These are phyloP conservation scores for Umimayanthus chanpuru DNA, from an alignment of 92 coral and sea anemone genomes.

Conservation along the genomic window DNA sequence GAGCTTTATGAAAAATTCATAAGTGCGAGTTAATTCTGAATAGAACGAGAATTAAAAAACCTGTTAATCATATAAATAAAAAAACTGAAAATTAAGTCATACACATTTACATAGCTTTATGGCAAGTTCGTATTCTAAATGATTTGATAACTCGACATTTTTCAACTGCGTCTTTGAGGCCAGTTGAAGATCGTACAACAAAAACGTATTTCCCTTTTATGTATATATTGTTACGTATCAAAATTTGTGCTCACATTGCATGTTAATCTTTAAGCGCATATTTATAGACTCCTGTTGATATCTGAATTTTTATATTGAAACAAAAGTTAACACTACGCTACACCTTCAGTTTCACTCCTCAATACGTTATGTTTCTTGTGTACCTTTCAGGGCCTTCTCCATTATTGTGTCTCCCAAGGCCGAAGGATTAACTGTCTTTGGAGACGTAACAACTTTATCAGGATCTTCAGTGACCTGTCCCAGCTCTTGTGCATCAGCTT, in stretches of 20 bases:
- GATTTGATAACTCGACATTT: background rate
- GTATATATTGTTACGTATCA: no score
- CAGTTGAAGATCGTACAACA: background rate
- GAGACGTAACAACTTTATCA: slow-evolving; percentile 3
- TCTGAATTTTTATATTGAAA: no score
- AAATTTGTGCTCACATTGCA: no score
- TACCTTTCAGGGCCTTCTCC: slow-evolving; percentile 33
- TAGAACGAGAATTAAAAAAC: no score
- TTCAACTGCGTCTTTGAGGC: background rate
- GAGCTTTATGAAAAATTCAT: no score
- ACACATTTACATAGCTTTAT: no score
- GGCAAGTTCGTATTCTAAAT: background rate
- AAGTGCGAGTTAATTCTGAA: no score
- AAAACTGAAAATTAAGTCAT: no score
- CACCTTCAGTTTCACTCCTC: background rate
- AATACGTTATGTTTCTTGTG: background rate
- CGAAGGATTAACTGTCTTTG: slow-evolving; percentile 5
- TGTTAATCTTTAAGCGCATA: no score
- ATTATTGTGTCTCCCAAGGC: slow-evolving; percentile 13
- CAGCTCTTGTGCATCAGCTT: slow-evolving; percentile 32
- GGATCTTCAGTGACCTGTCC: slow-evolving; percentile 15
- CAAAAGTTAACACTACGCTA: background rate
- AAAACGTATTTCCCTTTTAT: no score
- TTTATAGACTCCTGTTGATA: no score
- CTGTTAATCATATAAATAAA: no score